These are phyloP conservation scores for Semicossyphus pulcher DNA, from an alignment of 2,113 vertebrate genomes.

Conservation along the genomic window DNA sequence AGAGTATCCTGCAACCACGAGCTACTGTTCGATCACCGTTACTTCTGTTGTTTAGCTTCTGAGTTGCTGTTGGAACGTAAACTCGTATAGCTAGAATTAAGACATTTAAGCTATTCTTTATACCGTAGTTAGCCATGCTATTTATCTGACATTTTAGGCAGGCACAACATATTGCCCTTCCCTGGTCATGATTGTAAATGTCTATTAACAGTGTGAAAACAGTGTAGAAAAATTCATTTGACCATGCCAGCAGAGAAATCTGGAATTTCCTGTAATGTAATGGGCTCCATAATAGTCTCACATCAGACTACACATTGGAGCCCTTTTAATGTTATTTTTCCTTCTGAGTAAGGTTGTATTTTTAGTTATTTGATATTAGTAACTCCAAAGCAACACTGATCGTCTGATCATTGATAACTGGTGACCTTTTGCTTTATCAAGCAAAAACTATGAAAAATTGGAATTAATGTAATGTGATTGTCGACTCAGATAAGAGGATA, in stretches of 20 bases:
- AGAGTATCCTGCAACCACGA: background rate
- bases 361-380: too few relatives aligned
- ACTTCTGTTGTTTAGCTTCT: background rate
- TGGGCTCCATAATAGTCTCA: conserved; percentile 25
- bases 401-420: too few relatives aligned
- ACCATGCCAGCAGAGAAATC: background rate
- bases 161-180: too few relatives aligned
- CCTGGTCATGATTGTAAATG: too few relatives aligned
- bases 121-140: too few relatives aligned
- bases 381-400: too few relatives aligned
- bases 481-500: too few relatives aligned
- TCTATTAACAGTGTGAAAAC: background rate
- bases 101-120: too few relatives aligned
- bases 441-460: too few relatives aligned
- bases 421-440: too few relatives aligned
- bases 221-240: background rate
- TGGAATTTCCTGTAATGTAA: conserved; percentile 36
- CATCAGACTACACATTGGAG: background rate
- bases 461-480: too few relatives aligned
- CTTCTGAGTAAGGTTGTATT: background rate
- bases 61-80: too few relatives aligned
- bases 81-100: background rate
- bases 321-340: background rate
- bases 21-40: conserved; percentile 9
- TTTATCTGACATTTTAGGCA: background rate